Evolutionary conservation across 2,888 invertebrate species (phyloP).

Genomic region (Himalopsyche japonica): DNA sequence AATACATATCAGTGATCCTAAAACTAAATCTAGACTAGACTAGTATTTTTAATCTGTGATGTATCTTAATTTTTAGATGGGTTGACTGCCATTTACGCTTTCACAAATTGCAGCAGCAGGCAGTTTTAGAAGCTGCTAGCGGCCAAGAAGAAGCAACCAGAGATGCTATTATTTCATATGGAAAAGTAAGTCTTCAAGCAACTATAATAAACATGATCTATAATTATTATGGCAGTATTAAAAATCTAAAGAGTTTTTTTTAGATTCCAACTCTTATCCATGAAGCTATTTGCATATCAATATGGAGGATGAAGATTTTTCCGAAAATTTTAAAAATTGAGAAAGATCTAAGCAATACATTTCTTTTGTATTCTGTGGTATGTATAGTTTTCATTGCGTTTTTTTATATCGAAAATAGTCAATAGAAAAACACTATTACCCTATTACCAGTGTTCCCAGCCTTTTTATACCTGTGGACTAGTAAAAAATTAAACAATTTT

Average conservation of each 20-base stretch:
- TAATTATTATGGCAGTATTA: too few species aligned
- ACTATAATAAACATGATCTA: too few species aligned
- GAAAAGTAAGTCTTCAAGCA: constrained; percentile 61
- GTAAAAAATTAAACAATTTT: too few species aligned
- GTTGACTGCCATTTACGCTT: constrained; percentile 79
- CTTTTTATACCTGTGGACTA: too few species aligned
- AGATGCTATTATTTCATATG: constrained; percentile 75
- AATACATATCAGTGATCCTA: not conserved
- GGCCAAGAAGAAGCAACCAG: constrained; percentile 83
- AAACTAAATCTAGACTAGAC: not conserved
- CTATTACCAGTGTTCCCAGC: too few species aligned
- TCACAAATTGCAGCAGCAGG: constrained; percentile 87
- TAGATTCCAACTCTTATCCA: constrained; percentile 77
- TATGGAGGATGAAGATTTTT: constrained; percentile 85
- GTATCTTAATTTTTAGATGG: constrained; percentile 62
- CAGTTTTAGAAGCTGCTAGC: constrained; percentile 76
- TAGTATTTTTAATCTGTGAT: not conserved
- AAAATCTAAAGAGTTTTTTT: not conserved
- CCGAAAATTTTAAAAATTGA: constrained; percentile 73
- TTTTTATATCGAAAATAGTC: too few species aligned
- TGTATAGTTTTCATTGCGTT: constrained; percentile 43
- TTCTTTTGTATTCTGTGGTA: constrained; percentile 77
- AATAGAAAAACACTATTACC: too few species aligned
- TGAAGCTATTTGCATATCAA: constrained; percentile 79
- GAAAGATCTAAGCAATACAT: constrained; percentile 69